Evolutionary conservation across 2,888 invertebrate species (phyloP).

Genomic region (Torymus auratus): DNA sequence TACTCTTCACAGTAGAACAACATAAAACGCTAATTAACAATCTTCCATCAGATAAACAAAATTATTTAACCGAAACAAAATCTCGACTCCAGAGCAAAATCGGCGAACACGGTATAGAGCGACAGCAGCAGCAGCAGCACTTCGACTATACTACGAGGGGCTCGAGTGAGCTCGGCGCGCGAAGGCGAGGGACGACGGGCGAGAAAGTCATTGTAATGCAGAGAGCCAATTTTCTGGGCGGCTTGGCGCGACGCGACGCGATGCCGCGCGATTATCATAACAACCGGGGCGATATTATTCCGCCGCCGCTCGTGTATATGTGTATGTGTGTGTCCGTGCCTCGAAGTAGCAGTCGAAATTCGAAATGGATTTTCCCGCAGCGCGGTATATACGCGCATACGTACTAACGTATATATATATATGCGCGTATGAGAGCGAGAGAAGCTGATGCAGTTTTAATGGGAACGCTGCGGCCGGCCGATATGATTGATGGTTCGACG

Average conservation of each 20-base stretch:
- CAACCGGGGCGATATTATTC: constrained; percentile 76
- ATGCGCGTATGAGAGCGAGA: constrained; percentile 10
- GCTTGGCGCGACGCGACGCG: constrained; percentile 74
- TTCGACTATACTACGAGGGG: not conserved
- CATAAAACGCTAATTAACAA: too few relatives aligned
- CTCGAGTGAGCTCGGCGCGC: not conserved
- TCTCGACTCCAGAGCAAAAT: too few relatives aligned
- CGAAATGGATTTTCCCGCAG: constrained; percentile 66
- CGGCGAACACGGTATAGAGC: too few relatives aligned
- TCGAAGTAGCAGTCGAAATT: constrained; percentile 55
- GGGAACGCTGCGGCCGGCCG: constrained; percentile 69
- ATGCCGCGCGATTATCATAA: constrained; percentile 76
- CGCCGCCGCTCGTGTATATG: constrained; percentile 57
- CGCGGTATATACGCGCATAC: constrained; percentile 6
- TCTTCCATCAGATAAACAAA: too few relatives aligned
- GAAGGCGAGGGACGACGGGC: constrained; percentile 62
- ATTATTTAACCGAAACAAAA: too few relatives aligned
- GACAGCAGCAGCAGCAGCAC: not conserved
- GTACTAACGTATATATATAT: too few relatives aligned
- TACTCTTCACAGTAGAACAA: too few relatives aligned
- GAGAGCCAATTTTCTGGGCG: constrained; percentile 77
- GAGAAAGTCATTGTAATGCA: constrained; percentile 76
- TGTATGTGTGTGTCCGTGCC: too few relatives aligned
- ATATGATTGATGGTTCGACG: constrained; percentile 73
- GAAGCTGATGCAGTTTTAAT: constrained; percentile 75